Evolutionary conservation across 2,113 vertebrate species (phyloP).

Genomic region (Hypocryptadius cinnamomeus): DNA sequence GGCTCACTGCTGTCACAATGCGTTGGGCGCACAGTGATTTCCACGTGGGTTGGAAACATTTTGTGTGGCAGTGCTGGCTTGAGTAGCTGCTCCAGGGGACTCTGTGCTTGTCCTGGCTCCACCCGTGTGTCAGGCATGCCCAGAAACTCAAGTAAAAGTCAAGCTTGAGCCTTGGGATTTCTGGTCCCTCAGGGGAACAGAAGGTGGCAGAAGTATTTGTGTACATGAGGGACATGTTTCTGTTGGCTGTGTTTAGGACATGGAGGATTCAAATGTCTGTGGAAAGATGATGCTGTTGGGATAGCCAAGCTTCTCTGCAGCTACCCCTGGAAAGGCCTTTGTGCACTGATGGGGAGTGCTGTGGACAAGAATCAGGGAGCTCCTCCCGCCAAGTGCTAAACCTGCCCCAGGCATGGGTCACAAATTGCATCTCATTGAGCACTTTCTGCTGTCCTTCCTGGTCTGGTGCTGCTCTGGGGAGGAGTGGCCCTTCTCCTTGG

Average conservation of each 20-base stretch:
- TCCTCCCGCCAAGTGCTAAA: not conserved
- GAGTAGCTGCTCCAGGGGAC: too few species aligned
- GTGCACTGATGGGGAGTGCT: accelerated
- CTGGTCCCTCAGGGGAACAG: not conserved
- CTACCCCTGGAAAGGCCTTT: not conserved
- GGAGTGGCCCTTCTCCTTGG: not conserved
- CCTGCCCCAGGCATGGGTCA: accelerated
- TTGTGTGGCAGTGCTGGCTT: not conserved
- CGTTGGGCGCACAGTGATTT: not conserved
- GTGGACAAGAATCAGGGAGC: not conserved
- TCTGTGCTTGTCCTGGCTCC: not conserved
- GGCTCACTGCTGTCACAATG: not conserved
- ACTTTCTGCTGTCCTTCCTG: not conserved
- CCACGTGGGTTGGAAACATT: too few species aligned
- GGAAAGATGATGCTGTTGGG: not conserved
- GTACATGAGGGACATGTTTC: accelerated
- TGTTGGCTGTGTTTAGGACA: accelerated
- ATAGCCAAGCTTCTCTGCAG: not conserved
- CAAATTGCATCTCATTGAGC: not conserved
- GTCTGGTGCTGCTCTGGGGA: not conserved
- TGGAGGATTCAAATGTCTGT: not conserved
- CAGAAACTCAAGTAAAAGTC: not conserved
- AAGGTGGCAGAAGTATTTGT: not conserved
- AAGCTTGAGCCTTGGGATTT: not conserved
- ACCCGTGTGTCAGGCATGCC: not conserved